Evolutionary conservation across 2,888 invertebrate species (phyloP), one percentile per base, ranked within the genome.

Genomic region (Stramonita haemastoma): DNA sequence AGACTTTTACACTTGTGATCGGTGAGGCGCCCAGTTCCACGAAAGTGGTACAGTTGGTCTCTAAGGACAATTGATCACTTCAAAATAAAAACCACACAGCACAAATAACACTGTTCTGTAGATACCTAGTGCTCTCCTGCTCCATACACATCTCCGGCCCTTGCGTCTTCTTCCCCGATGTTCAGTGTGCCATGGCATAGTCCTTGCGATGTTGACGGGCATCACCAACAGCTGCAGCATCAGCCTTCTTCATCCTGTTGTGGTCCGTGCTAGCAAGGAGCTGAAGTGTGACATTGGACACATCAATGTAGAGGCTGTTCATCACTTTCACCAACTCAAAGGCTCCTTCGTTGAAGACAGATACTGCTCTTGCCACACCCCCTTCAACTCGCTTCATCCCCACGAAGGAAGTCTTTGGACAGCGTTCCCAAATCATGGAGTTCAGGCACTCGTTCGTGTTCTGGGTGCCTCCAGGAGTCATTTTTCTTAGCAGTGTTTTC

Each of bases 401-500:
- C 79, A 81, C 36, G 81, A 81, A 81, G 0, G 81, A 36, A 8
- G 81, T 81, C 46, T 81, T 81, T 0, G 36, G 81, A 36, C 36
- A 36, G 0, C 26, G 36, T 1, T 0, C 22, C 36, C 36, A 81
- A 32, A 81, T 81, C 22, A 5, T 34, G 26, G 15, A 4, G 22
- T 86, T 86, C 32, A 86, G 86, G 86, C 60, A 86, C 66, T 87
- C 87, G 17, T 87, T 77, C 22, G 87, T 46, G 73, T 87, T 87
- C 34, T 87, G 87, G 34, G 73, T 46, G 22, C 73, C 36, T 22
- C 87, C 87, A 22, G 77, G 87, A 11, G 26, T 19, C 73, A 56
- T 70, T 17, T 36, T 66, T 26, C 70, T 86, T 5, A 86, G 36
- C 0, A n/a, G 77, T n/a, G 5, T 46, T n/a, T 13, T 26, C n/a